Evolutionary conservation across 2,113 vertebrate genomes (phyloP), one percentile per base, ranked within the genome.

Genomic region (Ictalurus furcatus): DNA sequence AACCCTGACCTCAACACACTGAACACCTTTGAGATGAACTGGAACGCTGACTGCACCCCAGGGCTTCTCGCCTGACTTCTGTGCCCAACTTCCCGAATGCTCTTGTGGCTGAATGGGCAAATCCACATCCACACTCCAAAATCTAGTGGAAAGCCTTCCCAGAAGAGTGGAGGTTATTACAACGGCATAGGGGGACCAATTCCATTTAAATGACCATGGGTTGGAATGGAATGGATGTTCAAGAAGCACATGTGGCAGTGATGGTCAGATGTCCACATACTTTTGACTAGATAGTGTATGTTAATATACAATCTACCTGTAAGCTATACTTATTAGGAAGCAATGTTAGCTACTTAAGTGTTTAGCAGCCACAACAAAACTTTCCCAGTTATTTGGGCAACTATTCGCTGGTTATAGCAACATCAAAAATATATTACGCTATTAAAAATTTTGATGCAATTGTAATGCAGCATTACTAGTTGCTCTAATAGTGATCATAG

Each of bases 51-150:
- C 23, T 84, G 37, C 81, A 63, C 58, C 23, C 81, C 34, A 25
- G 34, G 59, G 34, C 58, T 84, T 63, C 81, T 84, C 6, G 23
- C 23, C 59, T 37, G 59, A 84, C 3, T 23, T 61, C 58, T 34
- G 21, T 63, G 34, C 81, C 81, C 19, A 21, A 25, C 5, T 23
- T 63, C 21, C 28, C 21, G 63, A 84, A 84, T 37, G 58, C 81
- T 61, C 81, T 84, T 84, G 81, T 84, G 59, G 81, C 81, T 84
- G 34, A 84, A 84, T 44, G 59, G 28, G 59, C 81, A 84, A 84
- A 84, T 84, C 81, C 12, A 44, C 23, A 40, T 34, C 34, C 58
- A 84, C 6, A 34, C 58, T 63, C 34, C 81, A 84, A 84, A 84
- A 84, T 84, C 58, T 63, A 84, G 58, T 61, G 58, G 58, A 83